phyloP scores from a whole-genome alignment of 2,888 invertebrate genomes.

The Ormia ochracea region DNA sequence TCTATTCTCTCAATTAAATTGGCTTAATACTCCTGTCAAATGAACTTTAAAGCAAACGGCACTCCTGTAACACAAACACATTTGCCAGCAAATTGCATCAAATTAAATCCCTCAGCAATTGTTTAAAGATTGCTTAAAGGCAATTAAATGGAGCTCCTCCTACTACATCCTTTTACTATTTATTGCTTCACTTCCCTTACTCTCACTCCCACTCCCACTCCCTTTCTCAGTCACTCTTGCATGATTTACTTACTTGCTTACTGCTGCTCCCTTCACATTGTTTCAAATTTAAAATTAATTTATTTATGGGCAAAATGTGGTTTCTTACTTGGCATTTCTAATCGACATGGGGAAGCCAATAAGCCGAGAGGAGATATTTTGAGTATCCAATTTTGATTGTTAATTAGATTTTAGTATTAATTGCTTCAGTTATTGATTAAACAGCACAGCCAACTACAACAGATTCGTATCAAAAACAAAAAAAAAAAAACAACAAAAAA shows the following conservation, averaged over 20 bases:
- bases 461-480: not conserved
- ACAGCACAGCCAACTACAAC: not conserved
- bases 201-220: not conserved
- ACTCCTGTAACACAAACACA: too few species aligned
- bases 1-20: too few species aligned
- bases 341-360: not conserved
- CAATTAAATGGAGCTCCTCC: too few species aligned
- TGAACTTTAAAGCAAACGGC: too few species aligned
- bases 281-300: constrained; percentile 46
- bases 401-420: constrained; percentile 57
- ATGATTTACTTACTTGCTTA: not conserved
- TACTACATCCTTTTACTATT: too few species aligned
- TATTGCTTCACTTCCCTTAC: not conserved
- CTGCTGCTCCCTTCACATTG: not conserved
- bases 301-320: constrained; percentile 47
- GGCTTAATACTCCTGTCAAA: too few species aligned
- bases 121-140: too few species aligned
- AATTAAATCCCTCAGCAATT: too few species aligned
- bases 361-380: not conserved
- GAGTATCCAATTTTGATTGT: constrained; percentile 40
- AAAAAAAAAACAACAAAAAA: too few species aligned
- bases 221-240: not conserved
- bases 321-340: constrained; percentile 23
- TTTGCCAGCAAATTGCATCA: too few species aligned
- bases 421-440: constrained; percentile 51